These are phyloP conservation scores for Diorhabda carinulata DNA, from an alignment of 1,140 invertebrate genomes.

Conservation along the genomic window DNA sequence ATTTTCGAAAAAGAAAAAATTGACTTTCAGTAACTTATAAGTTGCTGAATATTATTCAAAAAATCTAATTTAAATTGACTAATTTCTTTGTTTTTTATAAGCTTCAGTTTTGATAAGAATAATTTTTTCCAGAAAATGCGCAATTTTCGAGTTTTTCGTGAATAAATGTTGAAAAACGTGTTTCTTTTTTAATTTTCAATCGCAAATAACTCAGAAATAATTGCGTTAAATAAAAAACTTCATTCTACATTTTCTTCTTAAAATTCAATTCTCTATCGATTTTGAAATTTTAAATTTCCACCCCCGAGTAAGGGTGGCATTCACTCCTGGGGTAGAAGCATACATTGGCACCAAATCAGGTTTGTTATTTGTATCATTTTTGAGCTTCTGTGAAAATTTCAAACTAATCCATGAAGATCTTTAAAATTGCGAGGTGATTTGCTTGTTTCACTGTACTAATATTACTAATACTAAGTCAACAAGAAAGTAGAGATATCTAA, in stretches of 20 bases:
- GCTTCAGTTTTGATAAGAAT: not conserved
- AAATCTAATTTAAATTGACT: too few species aligned
- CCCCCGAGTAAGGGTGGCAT: not conserved
- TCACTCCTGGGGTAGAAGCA: not conserved
- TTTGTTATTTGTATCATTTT: not conserved
- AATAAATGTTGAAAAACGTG: not conserved
- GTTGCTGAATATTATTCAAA: too few species aligned
- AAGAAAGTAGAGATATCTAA: too few species aligned
- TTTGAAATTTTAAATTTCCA: not conserved
- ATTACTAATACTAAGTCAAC: not conserved
- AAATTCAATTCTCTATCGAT: not conserved
- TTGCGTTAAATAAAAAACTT: not conserved
- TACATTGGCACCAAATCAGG: not conserved
- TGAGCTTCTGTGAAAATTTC: not conserved
- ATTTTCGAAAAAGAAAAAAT: not conserved
- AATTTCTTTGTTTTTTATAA: not conserved
- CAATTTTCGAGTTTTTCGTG: not conserved
- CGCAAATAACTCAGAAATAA: not conserved
- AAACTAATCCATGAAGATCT: not conserved
- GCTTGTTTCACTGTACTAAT: not conserved
- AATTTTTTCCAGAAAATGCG: not conserved
- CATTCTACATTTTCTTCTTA: not conserved
- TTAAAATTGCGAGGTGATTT: not conserved
- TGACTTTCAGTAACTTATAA: not conserved
- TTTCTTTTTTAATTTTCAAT: not conserved